A percentile compares a stretch with the other conserved stretches of the same genome.
Evolutionary conservation across 1,140 invertebrate species (phyloP).

Genomic region (Drosophila lini): DNA sequence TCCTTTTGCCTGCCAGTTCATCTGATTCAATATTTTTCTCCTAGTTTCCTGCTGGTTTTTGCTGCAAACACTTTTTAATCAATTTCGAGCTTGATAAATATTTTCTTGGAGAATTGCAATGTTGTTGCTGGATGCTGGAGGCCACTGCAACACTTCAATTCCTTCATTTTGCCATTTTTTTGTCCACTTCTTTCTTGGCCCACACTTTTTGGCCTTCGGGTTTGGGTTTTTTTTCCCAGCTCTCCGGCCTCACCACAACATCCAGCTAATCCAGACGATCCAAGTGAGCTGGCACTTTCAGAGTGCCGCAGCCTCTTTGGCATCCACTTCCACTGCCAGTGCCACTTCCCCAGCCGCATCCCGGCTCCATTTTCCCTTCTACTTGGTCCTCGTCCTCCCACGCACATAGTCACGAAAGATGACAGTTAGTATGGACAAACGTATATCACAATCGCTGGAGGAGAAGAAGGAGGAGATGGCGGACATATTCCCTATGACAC

Average conservation of each 20-base stretch:
- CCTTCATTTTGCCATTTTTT: slow-evolving; percentile 26
- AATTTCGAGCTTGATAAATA: slow-evolving; percentile 51
- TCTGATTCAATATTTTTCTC: slow-evolving; percentile 13
- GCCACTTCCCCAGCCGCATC: slow-evolving; percentile 7
- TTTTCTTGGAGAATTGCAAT: slow-evolving; percentile 50
- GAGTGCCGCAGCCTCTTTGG: slow-evolving; percentile 48
- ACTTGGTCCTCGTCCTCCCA: neutral
- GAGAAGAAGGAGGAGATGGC: neutral
- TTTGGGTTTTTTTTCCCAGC: slow-evolving; percentile 8
- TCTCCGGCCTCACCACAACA: slow-evolving; percentile 41
- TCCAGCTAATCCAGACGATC: slow-evolving; percentile 66
- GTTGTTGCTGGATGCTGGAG: slow-evolving; percentile 25
- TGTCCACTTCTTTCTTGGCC: slow-evolving; percentile 19
- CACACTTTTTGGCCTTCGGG: slow-evolving; percentile 36
- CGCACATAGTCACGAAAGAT: slow-evolving; percentile 60
- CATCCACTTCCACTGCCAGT: slow-evolving; percentile 20
- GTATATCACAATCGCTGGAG: slow-evolving; percentile 60
- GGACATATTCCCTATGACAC: slow-evolving; percentile 54
- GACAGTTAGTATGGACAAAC: slow-evolving; percentile 67
- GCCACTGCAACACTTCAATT: slow-evolving; percentile 58
- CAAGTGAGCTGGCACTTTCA: slow-evolving; percentile 60
- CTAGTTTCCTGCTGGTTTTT: neutral
- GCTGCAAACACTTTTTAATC: slow-evolving; percentile 39
- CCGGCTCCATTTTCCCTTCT: neutral
- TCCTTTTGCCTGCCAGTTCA: slow-evolving; percentile 3